Base-by-base conservation (phyloP, 1,140 invertebrate species). In the Onthophagus taurus region DNA sequence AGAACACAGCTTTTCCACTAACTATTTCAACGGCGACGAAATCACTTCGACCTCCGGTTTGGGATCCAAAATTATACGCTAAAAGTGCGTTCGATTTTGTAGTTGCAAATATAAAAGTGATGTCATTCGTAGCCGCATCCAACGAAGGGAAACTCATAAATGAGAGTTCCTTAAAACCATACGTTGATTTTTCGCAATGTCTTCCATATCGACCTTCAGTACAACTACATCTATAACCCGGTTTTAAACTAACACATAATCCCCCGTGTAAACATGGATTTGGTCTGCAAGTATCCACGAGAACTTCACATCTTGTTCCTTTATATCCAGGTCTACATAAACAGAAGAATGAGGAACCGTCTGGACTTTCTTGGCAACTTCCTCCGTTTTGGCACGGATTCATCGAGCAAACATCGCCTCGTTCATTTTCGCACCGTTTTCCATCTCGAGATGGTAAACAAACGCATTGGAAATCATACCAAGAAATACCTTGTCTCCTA, bases 11-110 rank as follows among this genome's bases (percentile, higher is more conserved):
- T 54, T 77, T 78, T 0, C 89, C 88, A 24, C 80, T 74, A 1
- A 92, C 71, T 36, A 97, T 60, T 67, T 97, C 89, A 29, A 97
- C 72, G 0, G 91, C 89, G 19, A 97, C 76, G 60, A 95, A 96
- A 61, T 95, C 90, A 0, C 89, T 92, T 51, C 89, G 69, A 2
- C 89, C 89, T 18, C 88, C 85, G 30, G 77, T 85, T 58, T 87
- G 85, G 0, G 77, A 68, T 1, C 89, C 90, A 55, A 85, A 94
- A 53, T 94, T 95, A 65, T 95, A 96, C 0, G 93, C 69, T 0
- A 97, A 64, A 4, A 97, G 68, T 1, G 88, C 80, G 61, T 93
- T 80, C 0, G 77, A 74, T 63, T 91, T 91, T 0, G 83, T 88
- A 0, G 91, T 96, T 8, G 91, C 85, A 64, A 96, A 94, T 14